Conservation (phyloP, 1,140 invertebrate species). For the Venustaconcha ellipsiformis region DNA sequence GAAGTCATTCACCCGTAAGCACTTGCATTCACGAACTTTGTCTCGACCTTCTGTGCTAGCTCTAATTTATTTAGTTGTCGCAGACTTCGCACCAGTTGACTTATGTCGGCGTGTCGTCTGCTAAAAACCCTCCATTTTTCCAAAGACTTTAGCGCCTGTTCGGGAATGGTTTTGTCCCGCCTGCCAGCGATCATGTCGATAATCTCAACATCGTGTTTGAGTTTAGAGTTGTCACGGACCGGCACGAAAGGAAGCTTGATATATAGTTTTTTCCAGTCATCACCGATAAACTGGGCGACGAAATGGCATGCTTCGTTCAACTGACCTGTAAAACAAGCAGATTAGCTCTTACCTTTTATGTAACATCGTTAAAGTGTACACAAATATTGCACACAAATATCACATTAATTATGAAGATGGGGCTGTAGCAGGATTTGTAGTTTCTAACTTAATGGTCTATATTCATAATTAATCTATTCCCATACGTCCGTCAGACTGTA, state of each 20-base stretch:
- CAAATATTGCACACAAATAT: too few species aligned
- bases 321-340: conserved; percentile 14
- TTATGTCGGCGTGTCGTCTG: conserved; percentile 13
- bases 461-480: too few species aligned
- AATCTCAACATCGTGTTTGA: conserved; percentile 23
- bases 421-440: too few species aligned
- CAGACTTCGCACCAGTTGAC: conserved; percentile 19
- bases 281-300: conserved; percentile 26
- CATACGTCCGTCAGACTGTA: too few species aligned
- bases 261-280: conserved; percentile 28
- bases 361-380: too few species aligned
- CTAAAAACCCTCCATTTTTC: conserved; percentile 36
- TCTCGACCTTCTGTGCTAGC: conserved; percentile 29
- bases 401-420: too few species aligned
- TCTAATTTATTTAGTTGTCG: conserved; percentile 25
- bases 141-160: conserved; percentile 26
- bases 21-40: conserved; percentile 24
- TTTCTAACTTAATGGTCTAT: too few species aligned
- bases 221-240: conserved; percentile 6
- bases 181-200: conserved; percentile 27
- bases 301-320: conserved; percentile 23
- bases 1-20: conserved; percentile 16
- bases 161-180: conserved; percentile 21
- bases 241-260: conserved; percentile 24
- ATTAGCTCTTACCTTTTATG: too few species aligned